phyloP scores from a whole-genome alignment of 1,140 invertebrate species.

The Conus betulinus region DNA sequence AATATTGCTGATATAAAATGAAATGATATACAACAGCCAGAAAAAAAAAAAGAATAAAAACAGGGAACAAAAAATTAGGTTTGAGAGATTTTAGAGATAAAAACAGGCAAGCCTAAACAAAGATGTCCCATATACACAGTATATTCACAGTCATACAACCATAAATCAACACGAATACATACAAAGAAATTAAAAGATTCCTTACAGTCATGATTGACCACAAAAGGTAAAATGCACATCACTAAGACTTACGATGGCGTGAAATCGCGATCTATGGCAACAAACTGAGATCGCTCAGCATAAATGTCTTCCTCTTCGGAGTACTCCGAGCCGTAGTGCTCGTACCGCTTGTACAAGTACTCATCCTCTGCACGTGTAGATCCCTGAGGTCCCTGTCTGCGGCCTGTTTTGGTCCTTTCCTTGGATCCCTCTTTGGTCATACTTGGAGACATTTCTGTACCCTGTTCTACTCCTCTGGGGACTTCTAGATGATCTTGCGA shows the following conservation, averaged over 20 bases:
- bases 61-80: too few species aligned
- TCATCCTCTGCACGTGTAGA: slow-evolving; percentile 1
- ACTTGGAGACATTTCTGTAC: background rate
- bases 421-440: background rate
- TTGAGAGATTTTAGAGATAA: too few species aligned
- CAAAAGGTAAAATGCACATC: background rate
- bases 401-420: too few species aligned
- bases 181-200: background rate
- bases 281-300: background rate
- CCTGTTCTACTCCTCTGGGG: background rate
- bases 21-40: too few species aligned
- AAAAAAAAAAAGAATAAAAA: too few species aligned
- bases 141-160: background rate
- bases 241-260: slow-evolving; percentile 6
- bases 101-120: background rate
- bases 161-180: background rate
- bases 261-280: background rate
- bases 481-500: background rate
- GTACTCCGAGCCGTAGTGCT: slow-evolving; percentile 21
- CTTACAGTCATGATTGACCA: too few species aligned
- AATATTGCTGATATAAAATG: too few species aligned
- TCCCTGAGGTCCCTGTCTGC: background rate
- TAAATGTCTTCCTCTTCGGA: slow-evolving; percentile 20
- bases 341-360: slow-evolving; percentile 9
- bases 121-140: background rate